A percentile compares a stretch with the other conserved stretches of the same genome.
Conservation (phyloP, 2,797 vertebrate species). For the Myotis myotis region DNA sequence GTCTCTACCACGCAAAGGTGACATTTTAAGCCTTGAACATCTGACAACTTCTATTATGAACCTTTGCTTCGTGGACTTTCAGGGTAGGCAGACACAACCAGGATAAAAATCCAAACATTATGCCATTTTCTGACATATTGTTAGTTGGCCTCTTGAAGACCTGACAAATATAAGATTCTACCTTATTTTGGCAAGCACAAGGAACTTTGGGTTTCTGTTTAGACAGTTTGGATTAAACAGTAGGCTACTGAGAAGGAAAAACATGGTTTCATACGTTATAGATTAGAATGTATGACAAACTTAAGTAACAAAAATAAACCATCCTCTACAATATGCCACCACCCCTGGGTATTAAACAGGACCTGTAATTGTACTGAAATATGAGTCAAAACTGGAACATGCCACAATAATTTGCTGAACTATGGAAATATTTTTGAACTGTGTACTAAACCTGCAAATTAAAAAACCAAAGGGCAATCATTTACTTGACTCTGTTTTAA, state of each 20-base stretch:
- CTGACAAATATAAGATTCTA: not conserved
- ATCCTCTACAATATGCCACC: not conserved
- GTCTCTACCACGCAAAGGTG: not conserved
- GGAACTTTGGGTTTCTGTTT: not conserved
- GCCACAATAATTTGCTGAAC: conserved; percentile 48
- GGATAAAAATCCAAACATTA: conserved; percentile 14
- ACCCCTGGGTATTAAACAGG: not conserved
- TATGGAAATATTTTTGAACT: conserved; percentile 28
- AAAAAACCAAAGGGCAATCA: conserved; percentile 15
- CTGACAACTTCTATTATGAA: not conserved
- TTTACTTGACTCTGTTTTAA: conserved; percentile 34
- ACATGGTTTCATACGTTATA: not conserved
- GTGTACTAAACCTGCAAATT: not conserved
- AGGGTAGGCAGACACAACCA: not conserved
- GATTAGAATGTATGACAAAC: conserved; percentile 33
- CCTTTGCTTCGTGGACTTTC: not conserved
- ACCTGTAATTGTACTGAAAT: conserved; percentile 48
- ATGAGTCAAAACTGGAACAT: conserved; percentile 15
- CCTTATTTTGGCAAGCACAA: conserved; percentile 42
- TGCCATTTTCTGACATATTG: not conserved
- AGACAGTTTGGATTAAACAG: conserved; percentile 8
- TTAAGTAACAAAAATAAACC: conserved; percentile 46
- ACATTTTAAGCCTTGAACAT: not conserved
- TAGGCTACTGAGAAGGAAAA: not conserved
- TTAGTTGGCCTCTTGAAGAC: not conserved